Percentiles rank a stretch among this genome's conserved stretches.
These are phyloP conservation scores for Petrocephalus microphthalmus DNA, from an alignment of 2,113 vertebrate species.

Conservation along the genomic window DNA sequence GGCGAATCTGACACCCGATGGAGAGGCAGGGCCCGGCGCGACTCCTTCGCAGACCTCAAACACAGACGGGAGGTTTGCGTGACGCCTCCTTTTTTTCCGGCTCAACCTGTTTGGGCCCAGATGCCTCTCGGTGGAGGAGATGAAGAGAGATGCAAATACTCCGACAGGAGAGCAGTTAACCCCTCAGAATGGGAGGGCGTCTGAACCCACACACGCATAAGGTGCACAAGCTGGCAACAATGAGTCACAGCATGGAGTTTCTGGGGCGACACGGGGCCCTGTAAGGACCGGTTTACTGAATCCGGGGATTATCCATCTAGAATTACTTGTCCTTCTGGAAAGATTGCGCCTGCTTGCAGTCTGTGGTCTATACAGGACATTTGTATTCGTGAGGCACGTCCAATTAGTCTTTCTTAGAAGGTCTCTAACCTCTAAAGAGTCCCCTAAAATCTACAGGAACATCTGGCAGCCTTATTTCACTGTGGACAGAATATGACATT, in stretches of 20 bases:
- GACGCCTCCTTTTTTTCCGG: neutral
- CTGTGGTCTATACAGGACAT: conserved; percentile 50
- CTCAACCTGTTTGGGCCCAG: neutral
- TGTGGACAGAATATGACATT: neutral
- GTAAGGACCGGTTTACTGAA: conserved; percentile 64
- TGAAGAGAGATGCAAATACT: neutral
- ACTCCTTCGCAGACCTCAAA: neutral
- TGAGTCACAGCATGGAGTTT: conserved; percentile 44
- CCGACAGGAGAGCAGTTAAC: neutral
- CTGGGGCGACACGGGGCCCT: conserved; percentile 46
- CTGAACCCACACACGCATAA: conserved; percentile 26
- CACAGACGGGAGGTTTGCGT: neutral
- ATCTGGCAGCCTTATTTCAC: neutral
- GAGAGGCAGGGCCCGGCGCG: neutral
- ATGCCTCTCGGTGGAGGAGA: neutral
- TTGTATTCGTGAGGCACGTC: neutral
- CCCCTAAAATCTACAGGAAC: neutral
- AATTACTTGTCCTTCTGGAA: conserved; percentile 62
- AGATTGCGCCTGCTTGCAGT: conserved; percentile 47
- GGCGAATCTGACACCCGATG: conserved; percentile 9
- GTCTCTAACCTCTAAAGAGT: neutral
- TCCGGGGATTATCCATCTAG: conserved; percentile 64
- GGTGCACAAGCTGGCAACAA: conserved; percentile 45
- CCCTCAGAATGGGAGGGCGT: neutral
- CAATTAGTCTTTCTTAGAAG: neutral